These are phyloP conservation scores for Coreoperca whiteheadi DNA, from an alignment of 2,113 vertebrate genomes.

Conservation along the genomic window DNA sequence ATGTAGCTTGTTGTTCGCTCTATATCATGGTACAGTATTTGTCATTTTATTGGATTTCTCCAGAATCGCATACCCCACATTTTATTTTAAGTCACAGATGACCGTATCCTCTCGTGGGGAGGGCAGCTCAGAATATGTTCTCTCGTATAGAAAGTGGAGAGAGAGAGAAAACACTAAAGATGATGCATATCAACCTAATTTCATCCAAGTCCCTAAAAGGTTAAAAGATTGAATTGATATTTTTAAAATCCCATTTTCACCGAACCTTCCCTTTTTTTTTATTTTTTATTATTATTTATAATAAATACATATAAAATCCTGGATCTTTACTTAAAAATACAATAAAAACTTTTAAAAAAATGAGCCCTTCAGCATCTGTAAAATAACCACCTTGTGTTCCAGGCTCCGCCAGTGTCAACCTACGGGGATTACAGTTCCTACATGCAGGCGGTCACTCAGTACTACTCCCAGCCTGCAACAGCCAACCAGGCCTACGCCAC, in stretches of 20 bases:
- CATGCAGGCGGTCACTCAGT: constrained; percentile 86
- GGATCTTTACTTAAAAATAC: not conserved
- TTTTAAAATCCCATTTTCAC: not conserved
- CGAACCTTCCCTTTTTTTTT: not conserved
- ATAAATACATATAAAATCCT: not conserved
- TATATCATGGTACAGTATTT: too few relatives aligned
- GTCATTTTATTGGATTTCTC: too few relatives aligned
- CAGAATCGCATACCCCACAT: too few relatives aligned
- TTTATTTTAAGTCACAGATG: not conserved
- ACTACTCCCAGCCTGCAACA: constrained; percentile 84
- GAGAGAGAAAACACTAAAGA: not conserved
- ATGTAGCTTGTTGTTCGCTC: too few relatives aligned
- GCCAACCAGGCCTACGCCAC: constrained; percentile 79
- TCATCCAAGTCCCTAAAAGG: not conserved
- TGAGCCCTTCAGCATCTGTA: not conserved
- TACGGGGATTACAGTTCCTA: constrained; percentile 84
- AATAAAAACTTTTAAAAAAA: not conserved
- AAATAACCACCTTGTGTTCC: constrained; percentile 39
- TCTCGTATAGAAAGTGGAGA: not conserved
- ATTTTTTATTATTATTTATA: not conserved
- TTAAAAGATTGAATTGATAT: not conserved
- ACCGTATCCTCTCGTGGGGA: not conserved
- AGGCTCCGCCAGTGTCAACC: constrained; percentile 78
- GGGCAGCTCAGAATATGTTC: not conserved
- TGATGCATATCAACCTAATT: not conserved